Base-by-base conservation (phyloP, 2,113 vertebrate species). In the Erythrolamprus reginae region DNA sequence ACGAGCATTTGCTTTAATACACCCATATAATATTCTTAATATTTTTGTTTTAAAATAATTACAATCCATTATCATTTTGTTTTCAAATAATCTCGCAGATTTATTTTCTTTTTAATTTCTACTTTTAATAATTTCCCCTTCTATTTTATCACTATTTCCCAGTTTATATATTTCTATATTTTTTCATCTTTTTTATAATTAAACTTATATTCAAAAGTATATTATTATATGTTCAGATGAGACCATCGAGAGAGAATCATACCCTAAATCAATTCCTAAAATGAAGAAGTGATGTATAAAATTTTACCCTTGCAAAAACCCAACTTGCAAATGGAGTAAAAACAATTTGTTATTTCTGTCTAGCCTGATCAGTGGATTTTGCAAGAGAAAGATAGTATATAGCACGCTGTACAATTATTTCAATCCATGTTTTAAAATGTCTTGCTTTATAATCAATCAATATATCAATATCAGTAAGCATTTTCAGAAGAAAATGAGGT, bases 401-500 rank as follows among this genome's bases (percentile, higher is more conserved):
- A 47, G 26, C 7, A 9, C 86, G 6, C 47, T 61, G 17, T 45
- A 4, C 42, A 12, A 61, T 61, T 88, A 88, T 82, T 90, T 77
- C 42, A 38, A 77, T 77, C 15, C 70, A 77, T 33, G 33, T 77
- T 77, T 42, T 77, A 21, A 38, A 77, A 77, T 77, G 33, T 17
- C 70, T 77, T 77, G 17, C 33, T 77, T 21, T 15, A 33, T 70
- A 94, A 94, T 94, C 87, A 91, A 82, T 88, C 85, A n/a, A 5
- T n/a, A n/a, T n/a, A n/a, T 51, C 45, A 45, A 6, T n/a, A n/a
- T 51, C 26, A 28, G 56, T 88, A 19, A 53, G 87, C 65, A 88
- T 92, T 93, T 89, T 42, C 85, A 92, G 91, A 52, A 3, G 0
- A 86, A 94, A 95, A 93, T 90, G 89, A 50, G 61, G 92, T 84